These are phyloP conservation scores for Nebria ingens DNA, from an alignment of 1,140 invertebrate species.

Conservation along the genomic window DNA sequence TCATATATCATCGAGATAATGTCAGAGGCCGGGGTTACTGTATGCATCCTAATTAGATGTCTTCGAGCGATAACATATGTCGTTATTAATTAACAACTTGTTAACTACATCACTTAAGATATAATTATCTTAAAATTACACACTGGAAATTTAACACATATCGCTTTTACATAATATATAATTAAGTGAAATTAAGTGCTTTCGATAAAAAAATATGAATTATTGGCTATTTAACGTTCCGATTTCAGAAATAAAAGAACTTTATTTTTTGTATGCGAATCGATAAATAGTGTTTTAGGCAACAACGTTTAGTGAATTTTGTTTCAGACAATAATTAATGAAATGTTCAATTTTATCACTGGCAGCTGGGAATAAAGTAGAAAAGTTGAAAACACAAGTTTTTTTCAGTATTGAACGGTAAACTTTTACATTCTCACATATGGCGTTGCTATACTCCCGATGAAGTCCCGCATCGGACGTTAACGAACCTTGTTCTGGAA, in stretches of 20 bases:
- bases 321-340: not conserved
- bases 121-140: not conserved
- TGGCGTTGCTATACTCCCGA: not conserved
- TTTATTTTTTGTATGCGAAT: too few species aligned
- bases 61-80: not conserved
- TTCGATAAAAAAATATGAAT: too few species aligned
- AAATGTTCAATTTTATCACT: not conserved
- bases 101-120: not conserved
- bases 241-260: too few species aligned
- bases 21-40: not conserved
- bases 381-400: not conserved
- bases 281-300: too few species aligned
- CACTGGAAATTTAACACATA: too few species aligned
- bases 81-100: not conserved
- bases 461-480: not conserved
- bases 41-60: not conserved
- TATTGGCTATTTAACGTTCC: too few species aligned
- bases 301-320: too few species aligned
- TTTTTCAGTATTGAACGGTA: too few species aligned
- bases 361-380: not conserved
- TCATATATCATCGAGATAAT: not conserved
- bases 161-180: too few species aligned
- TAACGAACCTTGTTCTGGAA: constrained; percentile 7
- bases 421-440: not conserved
- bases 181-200: too few species aligned